phyloP scores from a whole-genome alignment of 1,140 invertebrate species.

The Panonychus citri region DNA sequence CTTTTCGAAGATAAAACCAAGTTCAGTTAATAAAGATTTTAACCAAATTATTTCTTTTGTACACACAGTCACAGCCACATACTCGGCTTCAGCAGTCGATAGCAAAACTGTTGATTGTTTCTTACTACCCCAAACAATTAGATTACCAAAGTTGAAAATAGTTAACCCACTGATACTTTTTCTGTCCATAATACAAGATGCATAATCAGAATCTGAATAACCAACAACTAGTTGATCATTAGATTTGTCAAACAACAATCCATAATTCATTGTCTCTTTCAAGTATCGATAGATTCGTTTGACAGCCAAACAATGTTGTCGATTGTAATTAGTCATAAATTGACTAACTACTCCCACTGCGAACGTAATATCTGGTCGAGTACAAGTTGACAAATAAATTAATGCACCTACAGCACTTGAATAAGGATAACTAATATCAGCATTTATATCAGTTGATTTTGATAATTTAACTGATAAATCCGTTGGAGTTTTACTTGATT shows the following conservation, averaged over 20 bases:
- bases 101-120: conserved; percentile 19
- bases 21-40: conserved; percentile 2
- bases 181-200: conserved; percentile 3
- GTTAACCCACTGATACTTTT: background rate
- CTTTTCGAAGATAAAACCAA: background rate
- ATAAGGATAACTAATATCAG: conserved; percentile 11
- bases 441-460: background rate
- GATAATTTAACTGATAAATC: conserved; percentile 13
- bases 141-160: conserved; percentile 16
- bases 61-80: conserved; percentile 20
- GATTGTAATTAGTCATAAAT: conserved; percentile 16
- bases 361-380: conserved; percentile 26
- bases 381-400: conserved; percentile 22
- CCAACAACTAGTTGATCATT: background rate
- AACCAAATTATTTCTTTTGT: conserved; percentile 19
- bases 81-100: conserved; percentile 21
- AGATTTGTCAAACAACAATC: background rate
- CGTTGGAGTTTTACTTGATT: conserved; percentile 17
- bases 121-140: conserved; percentile 17
- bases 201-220: conserved; percentile 8
- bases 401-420: conserved; percentile 15
- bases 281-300: conserved; percentile 15
- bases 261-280: conserved; percentile 17
- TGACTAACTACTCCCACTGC: conserved; percentile 24
- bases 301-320: conserved; percentile 18